Percentiles rank a stretch among this genome's conserved stretches.
phyloP scores from a whole-genome alignment of 2,113 vertebrate species.

The Oreochromis aureus region DNA sequence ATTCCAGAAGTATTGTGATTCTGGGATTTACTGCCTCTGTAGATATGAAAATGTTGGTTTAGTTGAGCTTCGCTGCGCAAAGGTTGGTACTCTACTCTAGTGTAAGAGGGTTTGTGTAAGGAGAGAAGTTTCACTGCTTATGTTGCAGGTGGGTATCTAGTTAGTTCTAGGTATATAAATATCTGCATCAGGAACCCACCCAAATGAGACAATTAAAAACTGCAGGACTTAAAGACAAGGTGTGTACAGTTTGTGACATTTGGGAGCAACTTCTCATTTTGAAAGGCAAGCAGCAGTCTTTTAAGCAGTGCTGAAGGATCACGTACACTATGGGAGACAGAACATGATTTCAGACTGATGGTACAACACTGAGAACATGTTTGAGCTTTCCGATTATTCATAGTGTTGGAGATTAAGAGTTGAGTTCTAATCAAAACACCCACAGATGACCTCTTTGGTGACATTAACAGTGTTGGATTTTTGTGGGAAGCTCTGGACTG shows the following conservation, averaged over 20 bases:
- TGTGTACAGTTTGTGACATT: neutral
- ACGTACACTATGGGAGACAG: neutral
- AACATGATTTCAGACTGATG: neutral
- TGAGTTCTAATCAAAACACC: neutral
- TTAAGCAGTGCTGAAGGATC: neutral
- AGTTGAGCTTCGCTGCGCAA: neutral
- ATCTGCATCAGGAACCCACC: neutral
- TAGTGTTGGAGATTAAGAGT: neutral
- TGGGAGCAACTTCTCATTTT: neutral
- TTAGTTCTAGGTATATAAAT: accelerated
- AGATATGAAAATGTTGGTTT: neutral
- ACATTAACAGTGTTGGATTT: neutral
- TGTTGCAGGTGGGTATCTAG: neutral
- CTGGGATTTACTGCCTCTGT: neutral
- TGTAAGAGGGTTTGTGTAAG: neutral
- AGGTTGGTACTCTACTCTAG: neutral
- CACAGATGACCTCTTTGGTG: neutral
- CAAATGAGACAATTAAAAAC: neutral
- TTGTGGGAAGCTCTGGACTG: neutral
- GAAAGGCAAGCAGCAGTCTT: neutral
- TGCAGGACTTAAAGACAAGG: neutral
- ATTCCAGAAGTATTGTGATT: neutral
- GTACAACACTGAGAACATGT: neutral
- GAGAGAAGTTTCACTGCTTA: neutral
- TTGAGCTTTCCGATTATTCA: neutral